Base-by-base conservation (phyloP, 2,888 invertebrate genomes). In the Cyaniris semiargus region DNA sequence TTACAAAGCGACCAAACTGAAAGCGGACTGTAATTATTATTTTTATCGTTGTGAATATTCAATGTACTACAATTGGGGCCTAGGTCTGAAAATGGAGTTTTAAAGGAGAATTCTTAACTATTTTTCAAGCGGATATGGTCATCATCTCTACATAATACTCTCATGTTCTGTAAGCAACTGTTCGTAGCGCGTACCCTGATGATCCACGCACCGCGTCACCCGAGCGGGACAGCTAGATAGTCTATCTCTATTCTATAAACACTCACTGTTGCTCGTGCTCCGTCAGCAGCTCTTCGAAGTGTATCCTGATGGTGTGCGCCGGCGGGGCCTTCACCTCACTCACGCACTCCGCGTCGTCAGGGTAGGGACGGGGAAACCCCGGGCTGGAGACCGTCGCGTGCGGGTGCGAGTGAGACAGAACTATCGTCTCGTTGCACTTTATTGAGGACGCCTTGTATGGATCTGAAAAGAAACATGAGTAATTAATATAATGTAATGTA, bases 261-360 rank as follows among this genome's bases (percentile, higher is more conserved):
- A 95, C 96, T 95, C 89, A 97, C 97, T 95, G 95, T n/a, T 96
- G 95, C 84, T 97, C 96, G 80, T 96, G 95, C 86, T 97, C 97
- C 3, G 97, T 94, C 15, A 96, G 95, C 77, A 97, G 91, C 84
- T 97, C 96, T 81, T 97, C 96, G 84, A 97, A 97, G 83, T 96
- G 96, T 71, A 97, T 87, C 1, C 96, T 94, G 74, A 97, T 93
- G n/a, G 96, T 95, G 85, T 96, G 96, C 21, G 96, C 96, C 0
- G 95, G 93, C 0, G 96, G 96, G 3, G 96, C 96, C 5, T 93
- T 91, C 76, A 98, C 94, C 79, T 95, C 95, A 83, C 96, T 97
- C 82, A 95, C 94, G 88, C 98, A 98, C 81, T 96, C 95, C 70
- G 96, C 95, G 86, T 96, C 96, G 85, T 97, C 96, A 0, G 96